phyloP scores from a whole-genome alignment of 2,113 vertebrate species.

The Pao palembangensis region DNA sequence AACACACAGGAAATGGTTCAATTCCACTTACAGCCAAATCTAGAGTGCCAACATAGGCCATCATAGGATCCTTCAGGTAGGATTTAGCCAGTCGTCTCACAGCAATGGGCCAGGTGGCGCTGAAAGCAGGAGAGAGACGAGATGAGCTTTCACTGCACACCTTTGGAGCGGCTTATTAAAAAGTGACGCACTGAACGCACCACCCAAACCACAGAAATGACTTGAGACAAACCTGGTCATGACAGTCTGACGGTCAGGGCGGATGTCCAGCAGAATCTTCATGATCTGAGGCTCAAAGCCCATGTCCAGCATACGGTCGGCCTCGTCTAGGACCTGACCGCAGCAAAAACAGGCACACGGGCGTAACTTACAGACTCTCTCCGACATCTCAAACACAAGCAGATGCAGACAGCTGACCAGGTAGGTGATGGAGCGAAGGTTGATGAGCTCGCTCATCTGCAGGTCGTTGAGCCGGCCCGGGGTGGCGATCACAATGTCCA shows the following conservation, averaged over 20 bases:
- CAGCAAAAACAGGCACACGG: background rate
- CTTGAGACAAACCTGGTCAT: conserved; percentile 86
- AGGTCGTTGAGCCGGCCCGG: conserved; percentile 92
- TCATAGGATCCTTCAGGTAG: conserved; percentile 93
- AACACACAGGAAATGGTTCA: background rate
- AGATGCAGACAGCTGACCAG: conserved; percentile 75
- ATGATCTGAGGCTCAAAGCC: conserved; percentile 98
- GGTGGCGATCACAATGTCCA: conserved; percentile 96
- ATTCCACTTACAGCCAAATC: conserved; percentile 86
- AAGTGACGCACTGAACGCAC: too few relatives aligned
- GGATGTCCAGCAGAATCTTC: conserved; percentile 95
- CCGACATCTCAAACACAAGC: background rate
- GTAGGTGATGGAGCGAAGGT: conserved; percentile 86
- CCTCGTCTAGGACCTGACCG: conserved; percentile 91
- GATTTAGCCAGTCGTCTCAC: conserved; percentile 88
- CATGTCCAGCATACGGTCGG: conserved; percentile 97
- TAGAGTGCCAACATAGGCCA: conserved; percentile 93
- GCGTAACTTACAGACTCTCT: background rate
- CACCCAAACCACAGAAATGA: background rate
- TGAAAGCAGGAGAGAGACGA: conserved; percentile 36
- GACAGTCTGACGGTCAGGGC: conserved; percentile 91
- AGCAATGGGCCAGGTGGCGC: conserved; percentile 92
- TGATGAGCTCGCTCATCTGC: conserved; percentile 91
- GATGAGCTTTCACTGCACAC: too few relatives aligned
- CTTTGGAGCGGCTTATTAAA: too few relatives aligned